These are phyloP conservation scores for Eciton burchellii DNA, from an alignment of 1,140 invertebrate species.

Conservation along the genomic window DNA sequence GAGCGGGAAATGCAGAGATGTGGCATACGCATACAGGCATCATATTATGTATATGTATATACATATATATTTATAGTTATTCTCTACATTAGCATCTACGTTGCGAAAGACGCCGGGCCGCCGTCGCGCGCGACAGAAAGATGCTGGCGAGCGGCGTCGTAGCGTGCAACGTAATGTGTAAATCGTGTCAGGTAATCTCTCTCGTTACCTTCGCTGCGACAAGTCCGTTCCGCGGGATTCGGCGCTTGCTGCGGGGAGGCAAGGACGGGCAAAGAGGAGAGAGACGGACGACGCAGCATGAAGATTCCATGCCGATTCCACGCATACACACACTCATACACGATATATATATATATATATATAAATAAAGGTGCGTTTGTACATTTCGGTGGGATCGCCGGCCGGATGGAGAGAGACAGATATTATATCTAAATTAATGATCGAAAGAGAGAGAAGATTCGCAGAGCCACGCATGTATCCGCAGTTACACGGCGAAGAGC, in stretches of 20 bases:
- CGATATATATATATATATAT: neutral
- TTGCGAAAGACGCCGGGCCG: slow-evolving; percentile 77
- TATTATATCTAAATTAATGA: slow-evolving; percentile 47
- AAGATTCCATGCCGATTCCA: too few relatives aligned
- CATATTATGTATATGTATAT: slow-evolving; percentile 69
- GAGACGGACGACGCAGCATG: neutral
- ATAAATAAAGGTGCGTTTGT: slow-evolving; percentile 37
- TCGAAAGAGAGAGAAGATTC: neutral
- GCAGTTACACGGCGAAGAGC: neutral
- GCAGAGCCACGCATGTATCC: neutral
- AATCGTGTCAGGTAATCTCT: slow-evolving; percentile 77
- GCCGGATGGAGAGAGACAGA: slow-evolving; percentile 28
- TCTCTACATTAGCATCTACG: slow-evolving; percentile 80
- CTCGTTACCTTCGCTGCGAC: slow-evolving; percentile 78
- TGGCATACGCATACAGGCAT: slow-evolving; percentile 61
- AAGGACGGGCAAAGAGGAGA: neutral
- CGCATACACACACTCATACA: too few relatives aligned
- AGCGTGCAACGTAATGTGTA: slow-evolving; percentile 76
- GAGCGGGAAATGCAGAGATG: slow-evolving; percentile 69
- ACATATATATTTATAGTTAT: slow-evolving; percentile 83
- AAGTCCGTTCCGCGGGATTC: slow-evolving; percentile 74
- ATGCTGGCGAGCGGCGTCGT: too few relatives aligned
- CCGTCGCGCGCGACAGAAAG: too few relatives aligned
- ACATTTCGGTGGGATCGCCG: slow-evolving; percentile 21
- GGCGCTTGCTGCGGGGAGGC: neutral